Base-by-base conservation (phyloP, 1,140 invertebrate genomes). In the Ceratina japonica region DNA sequence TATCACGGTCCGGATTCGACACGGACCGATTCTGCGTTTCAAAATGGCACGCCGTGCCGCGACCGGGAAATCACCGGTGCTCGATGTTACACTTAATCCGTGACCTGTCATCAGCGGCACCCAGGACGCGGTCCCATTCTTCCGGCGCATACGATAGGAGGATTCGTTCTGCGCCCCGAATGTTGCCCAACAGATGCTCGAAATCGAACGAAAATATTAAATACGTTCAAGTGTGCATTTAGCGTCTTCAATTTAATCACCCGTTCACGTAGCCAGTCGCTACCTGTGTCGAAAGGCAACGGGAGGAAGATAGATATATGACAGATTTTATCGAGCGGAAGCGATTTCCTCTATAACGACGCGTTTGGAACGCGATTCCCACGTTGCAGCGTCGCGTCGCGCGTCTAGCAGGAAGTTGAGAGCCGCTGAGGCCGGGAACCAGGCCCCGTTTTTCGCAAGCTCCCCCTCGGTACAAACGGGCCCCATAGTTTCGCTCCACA, bases 401-500 rank as follows among this genome's bases (percentile, higher is more conserved):
- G 22, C 16, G 7, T 12, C 5, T 8, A 61, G 24, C 37, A 58
- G 73, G 56, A 68, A 58, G 37, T 72, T 82, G 86, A 87, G 86
- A 87, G 68, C 64, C 86, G 51, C 80, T 87, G 86, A 13, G 37
- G 15, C 15, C 62, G 58, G 63, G 76, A 64, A 68, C 83, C 83
- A 75, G 86, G 80, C 78, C 75, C 78, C 72, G 72, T 68, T 83
- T 87, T 84, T 87, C 86, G 85, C 86, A 85, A 66, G 64, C 75
- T 69, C 64, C 66, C 86, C 75, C 51, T 76, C 58, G 71, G 27
- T 72, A 71, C 71, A 78, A 54, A 65, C 62, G 75, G 70, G 71
- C 71, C 83, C 83, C 75, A 58, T 77, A 73, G 61, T 70, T 84
- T 66, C 84, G 88, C 89, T 90, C 87, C 84, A 89, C 82, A 88